These are phyloP conservation scores for Pogonus chalceus DNA, from an alignment of 1,140 invertebrate genomes.

Conservation along the genomic window DNA sequence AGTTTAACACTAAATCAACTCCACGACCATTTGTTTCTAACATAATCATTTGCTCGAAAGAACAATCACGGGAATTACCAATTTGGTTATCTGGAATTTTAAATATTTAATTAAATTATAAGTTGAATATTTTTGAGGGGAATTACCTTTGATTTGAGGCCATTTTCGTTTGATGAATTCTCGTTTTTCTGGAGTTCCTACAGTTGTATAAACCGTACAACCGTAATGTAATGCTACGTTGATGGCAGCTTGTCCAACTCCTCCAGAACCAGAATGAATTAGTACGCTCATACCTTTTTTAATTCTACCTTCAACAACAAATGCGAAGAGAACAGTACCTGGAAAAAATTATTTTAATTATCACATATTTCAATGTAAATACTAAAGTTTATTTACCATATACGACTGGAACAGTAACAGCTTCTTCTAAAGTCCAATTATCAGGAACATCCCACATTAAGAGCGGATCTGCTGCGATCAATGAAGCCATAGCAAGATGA, in stretches of 20 bases:
- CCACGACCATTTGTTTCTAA: conserved; percentile 48
- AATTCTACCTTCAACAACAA: conserved; percentile 47
- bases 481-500: conserved; percentile 48
- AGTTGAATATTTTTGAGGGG: not conserved
- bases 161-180: conserved; percentile 65
- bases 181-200: conserved; percentile 63
- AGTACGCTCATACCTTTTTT: conserved; percentile 59
- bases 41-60: conserved; percentile 49
- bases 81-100: conserved; percentile 40
- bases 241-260: conserved; percentile 81
- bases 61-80: conserved; percentile 50
- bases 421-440: conserved; percentile 74
- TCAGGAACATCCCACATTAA: conserved; percentile 72
- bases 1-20: conserved; percentile 59
- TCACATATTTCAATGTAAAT: not conserved
- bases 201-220: conserved; percentile 64
- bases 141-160: conserved; percentile 46
- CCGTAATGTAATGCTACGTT: conserved; percentile 60
- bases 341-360: not conserved
- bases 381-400: conserved; percentile 42
- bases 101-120: not conserved
- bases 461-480: conserved; percentile 44
- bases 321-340: conserved; percentile 68
- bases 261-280: conserved; percentile 82
- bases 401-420: conserved; percentile 77